These are phyloP conservation scores for Albula glossodonta DNA, from an alignment of 2,113 vertebrate genomes.

Conservation along the genomic window DNA sequence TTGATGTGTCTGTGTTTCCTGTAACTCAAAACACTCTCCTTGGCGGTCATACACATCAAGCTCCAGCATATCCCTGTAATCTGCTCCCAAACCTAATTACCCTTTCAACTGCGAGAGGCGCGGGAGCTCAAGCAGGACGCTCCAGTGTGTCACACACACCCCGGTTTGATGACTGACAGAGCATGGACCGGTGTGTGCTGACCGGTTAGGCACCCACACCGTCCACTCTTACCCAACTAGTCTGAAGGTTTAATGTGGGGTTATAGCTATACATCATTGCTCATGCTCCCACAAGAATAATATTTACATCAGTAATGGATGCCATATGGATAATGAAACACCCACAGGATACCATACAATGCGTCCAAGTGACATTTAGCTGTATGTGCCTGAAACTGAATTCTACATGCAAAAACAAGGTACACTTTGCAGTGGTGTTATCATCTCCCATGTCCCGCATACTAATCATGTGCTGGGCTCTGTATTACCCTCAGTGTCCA, in stretches of 20 bases:
- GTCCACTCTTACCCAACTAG: background rate
- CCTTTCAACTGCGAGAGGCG: slow-evolving; percentile 42
- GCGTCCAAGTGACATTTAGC: background rate
- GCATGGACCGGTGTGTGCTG: background rate
- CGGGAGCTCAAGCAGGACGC: slow-evolving; percentile 1
- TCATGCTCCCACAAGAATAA: background rate
- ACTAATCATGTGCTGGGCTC: background rate
- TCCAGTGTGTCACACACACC: background rate
- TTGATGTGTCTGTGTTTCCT: slow-evolving; percentile 54
- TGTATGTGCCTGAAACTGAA: background rate
- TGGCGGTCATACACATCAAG: slow-evolving; percentile 41
- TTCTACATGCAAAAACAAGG: background rate
- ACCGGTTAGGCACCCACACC: background rate
- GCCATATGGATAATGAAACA: background rate
- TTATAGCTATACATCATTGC: background rate
- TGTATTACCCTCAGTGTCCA: background rate
- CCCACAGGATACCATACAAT: background rate
- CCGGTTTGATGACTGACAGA: slow-evolving; percentile 1
- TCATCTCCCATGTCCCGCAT: background rate
- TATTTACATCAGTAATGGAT: background rate
- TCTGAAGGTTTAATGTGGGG: background rate
- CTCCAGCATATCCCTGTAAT: slow-evolving; percentile 52
- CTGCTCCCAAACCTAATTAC: slow-evolving; percentile 55
- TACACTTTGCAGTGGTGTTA: background rate
- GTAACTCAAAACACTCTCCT: slow-evolving; percentile 45